phyloP scores from a whole-genome alignment of 1,140 invertebrate genomes.

The Macrobrachium rosenbergii region DNA sequence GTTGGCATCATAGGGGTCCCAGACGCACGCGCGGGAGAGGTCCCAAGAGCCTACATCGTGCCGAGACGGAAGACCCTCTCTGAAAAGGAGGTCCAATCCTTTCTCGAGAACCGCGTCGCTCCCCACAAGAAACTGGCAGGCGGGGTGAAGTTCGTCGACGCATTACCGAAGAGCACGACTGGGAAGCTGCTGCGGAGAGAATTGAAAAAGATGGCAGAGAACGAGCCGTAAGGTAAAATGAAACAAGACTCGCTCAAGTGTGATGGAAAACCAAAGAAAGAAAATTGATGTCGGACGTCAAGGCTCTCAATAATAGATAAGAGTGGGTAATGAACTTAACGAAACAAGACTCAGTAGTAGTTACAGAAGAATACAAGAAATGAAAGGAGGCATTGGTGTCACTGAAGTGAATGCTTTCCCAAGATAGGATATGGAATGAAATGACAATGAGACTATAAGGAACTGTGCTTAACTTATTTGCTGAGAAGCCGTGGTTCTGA shows the following conservation, averaged over 20 bases:
- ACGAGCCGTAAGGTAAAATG: not conserved
- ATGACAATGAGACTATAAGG: too few species aligned
- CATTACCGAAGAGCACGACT: conserved; percentile 31
- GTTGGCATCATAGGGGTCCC: conserved; percentile 72
- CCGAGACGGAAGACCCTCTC: not conserved
- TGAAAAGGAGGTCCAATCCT: not conserved
- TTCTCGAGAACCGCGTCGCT: conserved; percentile 18
- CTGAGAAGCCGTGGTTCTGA: too few species aligned
- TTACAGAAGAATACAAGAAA: too few species aligned
- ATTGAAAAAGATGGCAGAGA: conserved; percentile 13
- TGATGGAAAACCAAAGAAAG: not conserved
- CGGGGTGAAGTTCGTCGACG: conserved; percentile 35
- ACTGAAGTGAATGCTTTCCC: too few species aligned
- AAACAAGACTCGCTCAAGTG: not conserved
- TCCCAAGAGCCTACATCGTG: conserved; percentile 69
- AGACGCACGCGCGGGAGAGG: conserved; percentile 71
- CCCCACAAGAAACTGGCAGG: conserved; percentile 45
- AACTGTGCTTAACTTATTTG: too few species aligned
- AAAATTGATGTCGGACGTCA: too few species aligned
- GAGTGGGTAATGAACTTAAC: not conserved
- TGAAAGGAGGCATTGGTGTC: too few species aligned
- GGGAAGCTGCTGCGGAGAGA: conserved; percentile 25
- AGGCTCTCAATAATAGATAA: too few species aligned
- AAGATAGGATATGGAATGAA: too few species aligned
- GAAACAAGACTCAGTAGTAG: not conserved